Base-by-base conservation (phyloP, 2,797 vertebrate species). In the Florisuga fusca region DNA sequence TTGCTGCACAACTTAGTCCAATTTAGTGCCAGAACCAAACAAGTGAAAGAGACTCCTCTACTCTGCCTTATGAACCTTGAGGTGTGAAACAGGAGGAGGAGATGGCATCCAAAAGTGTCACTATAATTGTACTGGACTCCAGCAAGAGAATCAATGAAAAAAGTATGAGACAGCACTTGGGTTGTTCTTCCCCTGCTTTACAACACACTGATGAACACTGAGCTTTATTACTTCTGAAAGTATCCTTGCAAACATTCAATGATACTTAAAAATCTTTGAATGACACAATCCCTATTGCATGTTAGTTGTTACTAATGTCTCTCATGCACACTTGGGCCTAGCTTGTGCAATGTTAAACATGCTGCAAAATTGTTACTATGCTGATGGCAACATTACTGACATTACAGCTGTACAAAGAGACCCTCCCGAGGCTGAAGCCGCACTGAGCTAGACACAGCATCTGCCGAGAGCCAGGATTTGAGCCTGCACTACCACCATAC, bases 191-290 rank as follows among this genome's bases (percentile, higher is more conserved):
- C 26, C 45, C n/a, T 79, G 58, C 62, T 88, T 91, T 62, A 73
- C 46, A 61, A 27, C 14, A 38, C 6, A 10, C 27, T 62, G 76
- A 21, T 6, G 5, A 38, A 57, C 2, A 6, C 72, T 68, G 64
- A 90, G 68, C 29, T 90, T 85, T 77, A 82, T 82, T 84, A 54
- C 81, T 89, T 87, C 86, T 83, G 89, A 93, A 96, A 94, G 41
- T 29, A 90, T 14, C 86, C 72, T 89, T 64, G 58, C 53, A 95
- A 78, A 41, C 38, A 61, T 77, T 85, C 50, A 54, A 6, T n/a
- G 61, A 90, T 67, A 25, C 67, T 76, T 79, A 15, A 12, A 73
- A 80, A 8, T 61, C 78, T 77, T 57, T n/a, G 84, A 74, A 77
- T 57, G 84, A 74, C 0, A 3, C 78, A 80, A 41, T 25, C 23